Evolutionary conservation across 2,888 invertebrate genomes (phyloP).

Genomic region (Chrysopilus asiliformis): DNA sequence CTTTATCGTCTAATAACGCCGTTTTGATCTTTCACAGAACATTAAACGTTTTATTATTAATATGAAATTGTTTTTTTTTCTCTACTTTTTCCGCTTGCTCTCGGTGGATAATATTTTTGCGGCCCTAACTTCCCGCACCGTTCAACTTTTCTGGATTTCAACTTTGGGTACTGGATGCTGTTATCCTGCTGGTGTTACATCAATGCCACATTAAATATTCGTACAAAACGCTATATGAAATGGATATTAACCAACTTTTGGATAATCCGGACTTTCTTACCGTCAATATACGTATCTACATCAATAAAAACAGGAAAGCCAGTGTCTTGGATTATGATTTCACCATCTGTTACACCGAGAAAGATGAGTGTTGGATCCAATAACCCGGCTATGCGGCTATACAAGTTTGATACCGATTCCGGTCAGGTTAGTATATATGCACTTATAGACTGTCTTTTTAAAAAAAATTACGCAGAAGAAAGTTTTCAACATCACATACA

Average conservation of each 20-base stretch:
- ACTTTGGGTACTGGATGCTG: too few relatives aligned
- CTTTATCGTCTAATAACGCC: slow-evolving; percentile 16
- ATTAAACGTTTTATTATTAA: slow-evolving; percentile 16
- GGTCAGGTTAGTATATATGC: slow-evolving; percentile 59
- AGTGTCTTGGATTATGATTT: slow-evolving; percentile 74
- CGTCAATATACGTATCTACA: too few relatives aligned
- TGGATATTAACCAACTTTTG: too few relatives aligned
- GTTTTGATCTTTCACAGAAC: slow-evolving; percentile 15
- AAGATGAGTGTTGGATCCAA: slow-evolving; percentile 63
- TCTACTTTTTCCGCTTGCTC: slow-evolving; percentile 5
- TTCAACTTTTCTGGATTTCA: background rate
- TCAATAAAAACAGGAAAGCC: slow-evolving; percentile 70
- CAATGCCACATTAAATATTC: too few relatives aligned
- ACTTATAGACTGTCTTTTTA: too few relatives aligned
- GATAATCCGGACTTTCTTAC: too few relatives aligned
- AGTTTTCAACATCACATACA: too few relatives aligned
- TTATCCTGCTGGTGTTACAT: too few relatives aligned
- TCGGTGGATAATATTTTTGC: background rate
- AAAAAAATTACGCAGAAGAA: too few relatives aligned
- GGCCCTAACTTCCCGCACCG: background rate
- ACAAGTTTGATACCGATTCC: slow-evolving; percentile 77
- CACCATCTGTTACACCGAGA: slow-evolving; percentile 82
- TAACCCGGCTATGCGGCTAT: slow-evolving; percentile 78
- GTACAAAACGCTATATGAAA: too few relatives aligned
- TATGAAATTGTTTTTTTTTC: slow-evolving; percentile 5